phyloP scores from a whole-genome alignment of 1,140 invertebrate species.

The Pseudomyrmex dendroicus region DNA sequence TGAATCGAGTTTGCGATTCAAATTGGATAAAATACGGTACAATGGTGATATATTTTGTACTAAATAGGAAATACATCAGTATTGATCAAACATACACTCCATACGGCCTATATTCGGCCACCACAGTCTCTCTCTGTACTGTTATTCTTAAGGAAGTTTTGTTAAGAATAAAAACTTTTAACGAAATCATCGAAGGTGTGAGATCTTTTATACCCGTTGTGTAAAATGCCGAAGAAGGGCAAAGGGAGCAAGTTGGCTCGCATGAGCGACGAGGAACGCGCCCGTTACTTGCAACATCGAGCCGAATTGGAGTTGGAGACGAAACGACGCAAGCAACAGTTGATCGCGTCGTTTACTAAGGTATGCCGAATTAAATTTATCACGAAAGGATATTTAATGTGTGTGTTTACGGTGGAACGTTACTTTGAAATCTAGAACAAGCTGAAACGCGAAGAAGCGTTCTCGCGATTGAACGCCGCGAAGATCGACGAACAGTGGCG shows the following conservation, averaged over 20 bases:
- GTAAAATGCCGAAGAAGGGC: constrained; percentile 62
- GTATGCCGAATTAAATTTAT: constrained; percentile 82
- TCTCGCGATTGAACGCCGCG: constrained; percentile 90
- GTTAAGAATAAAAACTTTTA: constrained; percentile 47
- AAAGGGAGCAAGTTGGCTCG: constrained; percentile 86
- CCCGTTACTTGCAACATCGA: constrained; percentile 91
- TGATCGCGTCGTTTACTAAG: constrained; percentile 91
- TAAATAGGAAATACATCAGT: background rate
- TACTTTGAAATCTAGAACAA: constrained; percentile 88
- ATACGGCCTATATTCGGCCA: background rate
- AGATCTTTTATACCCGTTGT: background rate
- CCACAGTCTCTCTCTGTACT: background rate
- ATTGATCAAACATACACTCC: constrained; percentile 51
- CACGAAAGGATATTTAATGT: too few species aligned
- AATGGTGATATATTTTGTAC: background rate
- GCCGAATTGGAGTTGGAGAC: constrained; percentile 92
- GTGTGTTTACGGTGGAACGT: background rate
- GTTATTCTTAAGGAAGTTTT: background rate
- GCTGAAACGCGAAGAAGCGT: constrained; percentile 91
- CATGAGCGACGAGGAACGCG: constrained; percentile 93
- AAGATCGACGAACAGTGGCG: constrained; percentile 95
- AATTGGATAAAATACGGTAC: constrained; percentile 12
- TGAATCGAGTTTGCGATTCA: background rate
- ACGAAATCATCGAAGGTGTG: constrained; percentile 3
- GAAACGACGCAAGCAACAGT: constrained; percentile 90